phyloP scores from a whole-genome alignment of 2,113 vertebrate species.

The Aviceda subcristata region DNA sequence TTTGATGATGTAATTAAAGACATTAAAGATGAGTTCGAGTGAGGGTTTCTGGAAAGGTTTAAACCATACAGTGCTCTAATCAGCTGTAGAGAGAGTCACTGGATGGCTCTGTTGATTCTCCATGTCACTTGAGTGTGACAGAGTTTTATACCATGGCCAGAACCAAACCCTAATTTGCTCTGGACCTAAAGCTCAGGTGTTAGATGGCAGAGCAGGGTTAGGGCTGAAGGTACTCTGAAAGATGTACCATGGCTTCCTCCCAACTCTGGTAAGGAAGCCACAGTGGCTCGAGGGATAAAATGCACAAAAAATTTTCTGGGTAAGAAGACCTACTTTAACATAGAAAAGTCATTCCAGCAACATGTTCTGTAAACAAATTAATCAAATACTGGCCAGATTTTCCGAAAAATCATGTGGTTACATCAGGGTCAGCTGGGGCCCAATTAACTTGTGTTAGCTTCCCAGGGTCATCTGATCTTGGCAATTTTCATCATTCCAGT shows the following conservation, averaged over 20 bases:
- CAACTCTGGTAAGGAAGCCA: not conserved
- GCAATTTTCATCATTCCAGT: conserved; percentile 21
- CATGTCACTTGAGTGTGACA: not conserved
- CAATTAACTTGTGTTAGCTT: conserved; percentile 27
- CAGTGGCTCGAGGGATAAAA: not conserved
- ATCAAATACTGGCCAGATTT: conserved; percentile 21
- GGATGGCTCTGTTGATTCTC: not conserved
- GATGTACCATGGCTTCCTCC: not conserved
- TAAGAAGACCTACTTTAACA: not conserved
- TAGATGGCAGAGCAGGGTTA: not conserved
- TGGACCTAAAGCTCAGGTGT: not conserved
- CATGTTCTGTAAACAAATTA: conserved; percentile 29
- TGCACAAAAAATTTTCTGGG: not conserved
- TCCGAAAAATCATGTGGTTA: not conserved
- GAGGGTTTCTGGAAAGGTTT: not conserved
- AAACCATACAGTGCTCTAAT: not conserved
- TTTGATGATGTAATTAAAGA: not conserved
- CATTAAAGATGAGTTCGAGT: not conserved
- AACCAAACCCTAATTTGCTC: not conserved
- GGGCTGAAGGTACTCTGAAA: not conserved
- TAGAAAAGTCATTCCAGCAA: not conserved
- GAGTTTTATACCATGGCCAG: not conserved
- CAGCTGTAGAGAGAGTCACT: not conserved
- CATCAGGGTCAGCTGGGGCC: not conserved
- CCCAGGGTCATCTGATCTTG: conserved; percentile 9